Conservation (phyloP, 2,888 invertebrate species). For the Pollenia griseotomentosa region DNA sequence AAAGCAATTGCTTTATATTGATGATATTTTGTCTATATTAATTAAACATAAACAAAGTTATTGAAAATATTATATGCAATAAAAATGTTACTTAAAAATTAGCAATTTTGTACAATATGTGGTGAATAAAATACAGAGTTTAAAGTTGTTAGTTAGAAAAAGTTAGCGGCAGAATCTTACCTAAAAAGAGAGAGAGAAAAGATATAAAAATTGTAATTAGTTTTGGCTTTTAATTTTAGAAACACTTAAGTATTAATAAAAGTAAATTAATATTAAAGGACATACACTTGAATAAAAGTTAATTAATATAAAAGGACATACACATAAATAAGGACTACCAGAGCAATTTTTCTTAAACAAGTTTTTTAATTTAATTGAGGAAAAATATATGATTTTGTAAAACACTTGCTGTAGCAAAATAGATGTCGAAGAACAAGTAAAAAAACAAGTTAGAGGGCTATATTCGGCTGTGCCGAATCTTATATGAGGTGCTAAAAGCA, state of each 20-base stretch:
- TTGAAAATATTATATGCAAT: not conserved
- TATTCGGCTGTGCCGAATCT: too few species aligned
- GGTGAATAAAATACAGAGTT: not conserved
- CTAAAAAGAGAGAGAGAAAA: constrained; percentile 55
- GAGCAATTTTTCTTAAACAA: too few species aligned
- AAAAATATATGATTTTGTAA: too few species aligned
- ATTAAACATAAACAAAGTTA: not conserved
- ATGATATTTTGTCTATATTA: not conserved
- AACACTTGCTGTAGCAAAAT: too few species aligned
- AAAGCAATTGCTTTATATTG: not conserved
- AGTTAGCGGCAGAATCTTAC: constrained; percentile 24
- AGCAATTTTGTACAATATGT: not conserved
- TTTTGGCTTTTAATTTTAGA: not conserved
- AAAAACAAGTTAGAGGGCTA: too few species aligned
- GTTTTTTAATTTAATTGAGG: too few species aligned
- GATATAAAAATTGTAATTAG: constrained; percentile 1
- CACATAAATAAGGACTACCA: too few species aligned
- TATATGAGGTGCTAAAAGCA: too few species aligned
- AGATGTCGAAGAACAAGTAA: too few species aligned
- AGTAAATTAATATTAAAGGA: not conserved
- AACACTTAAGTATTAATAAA: not conserved
- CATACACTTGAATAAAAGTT: too few species aligned
- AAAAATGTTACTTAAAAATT: constrained; percentile 9
- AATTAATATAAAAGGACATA: not conserved
- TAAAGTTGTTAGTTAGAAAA: not conserved